These are phyloP conservation scores for Nettapus auritus DNA, from an alignment of 2,113 vertebrate genomes.

Conservation along the genomic window DNA sequence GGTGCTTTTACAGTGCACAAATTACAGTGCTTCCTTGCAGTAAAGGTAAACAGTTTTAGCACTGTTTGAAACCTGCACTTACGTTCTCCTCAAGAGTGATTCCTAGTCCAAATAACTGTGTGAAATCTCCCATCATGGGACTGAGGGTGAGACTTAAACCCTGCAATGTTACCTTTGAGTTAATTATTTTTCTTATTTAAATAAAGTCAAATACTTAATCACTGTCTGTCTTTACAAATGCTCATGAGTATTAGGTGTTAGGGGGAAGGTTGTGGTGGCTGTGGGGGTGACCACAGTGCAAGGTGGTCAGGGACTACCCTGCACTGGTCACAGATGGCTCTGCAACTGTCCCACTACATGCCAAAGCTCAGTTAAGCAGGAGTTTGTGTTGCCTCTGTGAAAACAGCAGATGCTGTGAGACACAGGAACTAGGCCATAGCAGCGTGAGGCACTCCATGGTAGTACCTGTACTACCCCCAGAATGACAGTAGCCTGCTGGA, in stretches of 20 bases:
- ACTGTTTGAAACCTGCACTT: not conserved
- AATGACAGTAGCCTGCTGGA: not conserved
- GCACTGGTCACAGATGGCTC: not conserved
- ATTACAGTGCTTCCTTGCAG: not conserved
- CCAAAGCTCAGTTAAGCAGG: rapidly evolving
- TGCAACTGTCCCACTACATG: not conserved
- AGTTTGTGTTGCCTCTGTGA: rapidly evolving
- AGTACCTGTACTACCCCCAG: rapidly evolving
- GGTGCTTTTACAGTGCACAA: not conserved
- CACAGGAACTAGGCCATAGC: rapidly evolving
- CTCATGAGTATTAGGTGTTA: not conserved
- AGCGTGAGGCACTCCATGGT: not conserved
- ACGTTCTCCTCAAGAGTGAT: not conserved
- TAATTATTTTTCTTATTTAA: not conserved
- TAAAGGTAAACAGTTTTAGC: not conserved
- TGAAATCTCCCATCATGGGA: not conserved
- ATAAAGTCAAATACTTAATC: not conserved
- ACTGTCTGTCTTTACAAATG: not conserved
- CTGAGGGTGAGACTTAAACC: not conserved
- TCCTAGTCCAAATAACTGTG: not conserved
- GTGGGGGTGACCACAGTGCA: not conserved
- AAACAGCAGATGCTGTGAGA: rapidly evolving
- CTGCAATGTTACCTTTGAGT: not conserved
- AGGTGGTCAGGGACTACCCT: rapidly evolving
- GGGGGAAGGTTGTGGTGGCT: not conserved